These are phyloP conservation scores for Euplagia quadripunctaria DNA, from an alignment of 2,888 invertebrate genomes.

Conservation along the genomic window DNA sequence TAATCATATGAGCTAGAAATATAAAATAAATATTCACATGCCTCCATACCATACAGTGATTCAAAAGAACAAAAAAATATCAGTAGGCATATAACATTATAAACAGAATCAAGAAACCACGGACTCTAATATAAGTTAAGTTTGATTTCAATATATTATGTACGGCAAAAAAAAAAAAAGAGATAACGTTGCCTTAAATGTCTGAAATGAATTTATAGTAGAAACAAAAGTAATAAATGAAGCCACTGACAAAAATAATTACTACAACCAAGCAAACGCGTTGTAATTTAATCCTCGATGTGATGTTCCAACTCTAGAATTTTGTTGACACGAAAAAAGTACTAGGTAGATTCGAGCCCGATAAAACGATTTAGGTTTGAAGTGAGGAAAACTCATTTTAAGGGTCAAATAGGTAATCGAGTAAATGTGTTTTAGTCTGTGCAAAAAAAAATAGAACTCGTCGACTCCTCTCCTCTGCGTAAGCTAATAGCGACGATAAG, in stretches of 20 bases:
- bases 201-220: neutral
- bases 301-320: slow-evolving; percentile 16
- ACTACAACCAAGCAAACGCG: slow-evolving; percentile 7
- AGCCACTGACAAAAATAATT: slow-evolving; percentile 8
- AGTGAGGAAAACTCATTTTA: slow-evolving; percentile 37
- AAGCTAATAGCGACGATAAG: slow-evolving; percentile 22
- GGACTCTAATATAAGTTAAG: neutral
- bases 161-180: neutral
- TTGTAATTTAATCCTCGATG: slow-evolving; percentile 20
- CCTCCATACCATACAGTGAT: too few species aligned
- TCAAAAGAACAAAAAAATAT: too few species aligned
- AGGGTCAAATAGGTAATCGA: slow-evolving; percentile 47
- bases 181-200: slow-evolving; percentile 1
- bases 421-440: slow-evolving; percentile 35
- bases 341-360: slow-evolving; percentile 19
- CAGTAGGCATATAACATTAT: too few species aligned
- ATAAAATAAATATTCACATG: too few species aligned
- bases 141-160: neutral
- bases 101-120: too few species aligned
- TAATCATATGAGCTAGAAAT: too few species aligned
- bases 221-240: slow-evolving; percentile 5
- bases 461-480: slow-evolving; percentile 11
- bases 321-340: slow-evolving; percentile 22
- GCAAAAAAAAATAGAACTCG: slow-evolving; percentile 25
- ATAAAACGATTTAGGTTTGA: slow-evolving; percentile 44